Conservation (phyloP, 2,888 invertebrate genomes). For the Pollenia labialis region DNA sequence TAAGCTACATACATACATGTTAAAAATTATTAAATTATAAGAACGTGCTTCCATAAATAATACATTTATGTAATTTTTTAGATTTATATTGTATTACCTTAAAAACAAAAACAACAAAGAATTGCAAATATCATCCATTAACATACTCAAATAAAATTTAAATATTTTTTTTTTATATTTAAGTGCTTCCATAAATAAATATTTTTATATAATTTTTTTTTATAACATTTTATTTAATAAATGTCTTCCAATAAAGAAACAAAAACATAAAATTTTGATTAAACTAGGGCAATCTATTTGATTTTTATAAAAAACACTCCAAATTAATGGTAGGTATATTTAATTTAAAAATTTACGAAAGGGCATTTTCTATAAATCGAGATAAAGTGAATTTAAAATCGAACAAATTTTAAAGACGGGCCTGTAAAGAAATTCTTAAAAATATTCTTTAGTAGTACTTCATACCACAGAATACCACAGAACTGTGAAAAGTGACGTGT, state of each 20-base stretch:
- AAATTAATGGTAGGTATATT: too few species aligned
- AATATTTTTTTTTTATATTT: constrained; percentile 13
- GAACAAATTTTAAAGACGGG: too few species aligned
- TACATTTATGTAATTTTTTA: not conserved
- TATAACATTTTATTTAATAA: constrained; percentile 45
- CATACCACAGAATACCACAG: too few species aligned
- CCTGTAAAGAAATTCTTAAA: too few species aligned
- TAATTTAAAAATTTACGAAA: too few species aligned
- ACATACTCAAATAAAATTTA: not conserved
- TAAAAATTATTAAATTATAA: not conserved
- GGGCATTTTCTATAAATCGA: too few species aligned
- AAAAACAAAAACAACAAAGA: not conserved
- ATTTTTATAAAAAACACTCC: too few species aligned
- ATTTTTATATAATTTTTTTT: constrained; percentile 12
- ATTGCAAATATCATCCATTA: not conserved
- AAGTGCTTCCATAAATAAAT: constrained; percentile 42
- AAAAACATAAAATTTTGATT: not conserved
- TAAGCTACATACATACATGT: constrained; percentile 20
- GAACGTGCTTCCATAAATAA: constrained; percentile 46
- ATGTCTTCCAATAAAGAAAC: constrained; percentile 48
- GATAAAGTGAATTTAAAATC: too few species aligned
- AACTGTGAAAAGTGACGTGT: too few species aligned
- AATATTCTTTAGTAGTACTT: too few species aligned
- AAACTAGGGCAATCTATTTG: too few species aligned
- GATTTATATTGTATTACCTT: not conserved